Evolutionary conservation across 1,140 invertebrate species (phyloP).

Genomic region (Anadara kagoshimensis): DNA sequence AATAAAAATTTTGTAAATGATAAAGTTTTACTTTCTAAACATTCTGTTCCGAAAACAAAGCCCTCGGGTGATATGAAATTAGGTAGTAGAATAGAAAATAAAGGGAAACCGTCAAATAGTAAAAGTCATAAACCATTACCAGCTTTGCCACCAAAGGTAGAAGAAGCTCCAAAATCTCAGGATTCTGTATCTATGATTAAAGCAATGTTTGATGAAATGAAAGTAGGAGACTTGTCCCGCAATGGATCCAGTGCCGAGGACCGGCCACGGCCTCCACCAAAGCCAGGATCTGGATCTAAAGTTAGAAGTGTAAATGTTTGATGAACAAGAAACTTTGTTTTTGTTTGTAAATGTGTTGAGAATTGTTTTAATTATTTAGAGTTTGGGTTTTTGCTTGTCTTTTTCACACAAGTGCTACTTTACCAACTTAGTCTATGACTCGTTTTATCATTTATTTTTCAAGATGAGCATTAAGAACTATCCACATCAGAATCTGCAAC

Average conservation of each 20-base stretch:
- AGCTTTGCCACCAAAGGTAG: constrained; percentile 3
- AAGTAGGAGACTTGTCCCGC: constrained; percentile 22
- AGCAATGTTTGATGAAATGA: constrained; percentile 45
- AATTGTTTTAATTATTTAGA: no score
- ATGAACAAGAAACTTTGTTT: background rate
- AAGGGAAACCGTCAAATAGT: background rate
- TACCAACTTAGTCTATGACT: no score
- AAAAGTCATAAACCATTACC: background rate
- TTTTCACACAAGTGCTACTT: no score
- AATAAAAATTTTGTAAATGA: background rate
- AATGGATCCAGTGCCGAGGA: constrained; percentile 3
- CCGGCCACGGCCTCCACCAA: constrained; percentile 13
- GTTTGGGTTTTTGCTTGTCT: no score
- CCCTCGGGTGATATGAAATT: background rate
- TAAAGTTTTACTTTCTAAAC: constrained; percentile 8
- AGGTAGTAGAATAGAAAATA: background rate
- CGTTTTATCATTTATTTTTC: no score
- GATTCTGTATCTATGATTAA: constrained; percentile 28
- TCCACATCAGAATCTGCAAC: no score
- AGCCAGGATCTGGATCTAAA: constrained; percentile 34
- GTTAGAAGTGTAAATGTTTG: constrained; percentile 41
- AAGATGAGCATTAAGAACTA: no score
- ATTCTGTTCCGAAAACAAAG: constrained; percentile 11
- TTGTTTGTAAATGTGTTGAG: no score
- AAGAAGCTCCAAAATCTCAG: constrained; percentile 12